Evolutionary conservation across 2,113 vertebrate species (phyloP), one percentile per base, ranked within the genome.

Genomic region (Alouatta palliata): DNA sequence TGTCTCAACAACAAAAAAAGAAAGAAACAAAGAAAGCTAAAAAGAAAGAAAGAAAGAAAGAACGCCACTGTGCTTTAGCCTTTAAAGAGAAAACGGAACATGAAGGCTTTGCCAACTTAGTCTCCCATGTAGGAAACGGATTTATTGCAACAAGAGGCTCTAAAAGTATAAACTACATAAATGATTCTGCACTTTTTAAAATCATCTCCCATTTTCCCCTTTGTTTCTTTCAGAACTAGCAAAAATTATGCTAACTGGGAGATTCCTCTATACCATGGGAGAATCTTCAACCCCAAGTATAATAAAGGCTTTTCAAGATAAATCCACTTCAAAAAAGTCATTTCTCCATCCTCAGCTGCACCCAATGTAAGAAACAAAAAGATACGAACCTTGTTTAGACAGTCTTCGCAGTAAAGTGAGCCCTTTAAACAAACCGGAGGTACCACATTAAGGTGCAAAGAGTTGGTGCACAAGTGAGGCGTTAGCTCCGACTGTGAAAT

Each of bases 321-420:
- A 20, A 82, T 8, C n/a, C 43, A 40, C 86, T 86, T 90, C 75
- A 25, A 81, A 75, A 90, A 81, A 66, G 64, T 45, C 92, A 95
- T 47, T 97, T 70, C 89, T 97, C 81, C 91, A 90, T 95, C 66
- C 68, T 96, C 82, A 89, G 79, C 61, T 86, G 45, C 71, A 71
- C 93, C 82, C 75, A 86, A 64, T 8, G 45, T 49, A 97, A 91
- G 27, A 79, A 98, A 96, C 58, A 96, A 95, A 93, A 40, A 71
- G 0, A 92, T 94, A 99, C 99, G 95, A 99, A 99, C 99, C 99
- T 99, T 99, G 97, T 98, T 99, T 91, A 99, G 98, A 99, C 99
- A 99, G 97, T 99, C 99, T 98, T 98, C 99, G 98, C 99, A 99
- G 99, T 99, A 99, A 98, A 99, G 99, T 83, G 98, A 99, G 98